These are phyloP conservation scores for Amblyraja radiata DNA, from an alignment of 2,797 vertebrate genomes.

Conservation along the genomic window DNA sequence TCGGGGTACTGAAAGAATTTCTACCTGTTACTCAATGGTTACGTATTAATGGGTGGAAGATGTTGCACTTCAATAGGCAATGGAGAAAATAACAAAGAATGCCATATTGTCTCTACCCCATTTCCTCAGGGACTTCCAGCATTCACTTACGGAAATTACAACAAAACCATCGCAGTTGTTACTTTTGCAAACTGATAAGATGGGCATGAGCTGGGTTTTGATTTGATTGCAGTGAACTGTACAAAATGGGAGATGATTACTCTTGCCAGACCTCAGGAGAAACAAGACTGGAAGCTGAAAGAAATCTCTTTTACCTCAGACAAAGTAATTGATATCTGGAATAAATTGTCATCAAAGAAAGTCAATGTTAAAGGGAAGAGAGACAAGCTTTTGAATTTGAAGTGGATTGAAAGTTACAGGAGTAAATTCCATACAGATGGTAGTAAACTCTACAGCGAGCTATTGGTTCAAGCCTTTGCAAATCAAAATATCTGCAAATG, in stretches of 20 bases:
- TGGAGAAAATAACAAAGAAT: background rate
- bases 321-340: constrained; percentile 1
- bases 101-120: background rate
- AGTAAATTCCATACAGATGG: background rate
- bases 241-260: background rate
- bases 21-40: background rate
- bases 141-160: background rate
- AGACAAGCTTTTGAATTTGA: background rate
- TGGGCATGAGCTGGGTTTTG: background rate
- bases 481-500: background rate
- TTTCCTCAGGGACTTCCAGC: background rate
- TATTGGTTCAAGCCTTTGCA: background rate
- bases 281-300: background rate
- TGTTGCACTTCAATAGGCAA: background rate
- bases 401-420: background rate
- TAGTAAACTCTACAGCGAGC: background rate
- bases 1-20: background rate
- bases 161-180: background rate
- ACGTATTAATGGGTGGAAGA: no score
- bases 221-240: background rate
- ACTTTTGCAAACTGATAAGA: background rate
- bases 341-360: constrained; percentile 28
- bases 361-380: background rate
- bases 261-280: background rate
- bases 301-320: background rate